Base-by-base conservation (phyloP, 2,888 invertebrate genomes). In the Drosophila monieri region DNA sequence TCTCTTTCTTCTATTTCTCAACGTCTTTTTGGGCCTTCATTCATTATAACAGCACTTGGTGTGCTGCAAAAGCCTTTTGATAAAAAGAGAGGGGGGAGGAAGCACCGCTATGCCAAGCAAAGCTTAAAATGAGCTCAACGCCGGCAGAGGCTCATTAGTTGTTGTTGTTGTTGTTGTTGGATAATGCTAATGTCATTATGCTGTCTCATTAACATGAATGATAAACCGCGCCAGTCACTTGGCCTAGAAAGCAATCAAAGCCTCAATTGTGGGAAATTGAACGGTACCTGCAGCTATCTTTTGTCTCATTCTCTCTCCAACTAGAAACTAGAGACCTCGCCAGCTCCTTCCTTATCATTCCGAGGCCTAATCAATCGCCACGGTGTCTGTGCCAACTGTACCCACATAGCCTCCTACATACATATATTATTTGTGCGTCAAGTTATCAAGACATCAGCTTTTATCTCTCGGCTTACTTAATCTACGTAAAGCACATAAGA, bases 231-330 rank as follows among this genome's bases (percentile, higher is more conserved):
- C 69, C 60, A 66, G 57, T 55, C 77, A 83, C 86, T 88, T 89
- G 88, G 86, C 89, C 89, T 86, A 87, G 87, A 80, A 86, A 81
- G 60, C 62, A 88, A 85, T 88, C 77, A 78, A 84, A 71, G 67
- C 54, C 44, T 46, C 62, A 44, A 64, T 64, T 64, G 62, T 66
- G 53, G 53, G 52, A 44, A 66, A 65, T 65, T 51, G 51, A 64
- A 52, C 44, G 35, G 44, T 51, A 43, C 30, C 35, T 18, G 10
- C 10, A 35, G 35, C 35, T 35, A 35, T 35, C 35, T 14, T 35
- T 6, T n/a, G n/a, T 35, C 35, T 35, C 35, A n/a, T n/a, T 35
- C 35, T 35, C 35, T n/a, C 35, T 14, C 39, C 1, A 6, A 3
- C n/a, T 39, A 23, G 4, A 23, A 23, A 23, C 21, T 23, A 4